phyloP scores from a whole-genome alignment of 2,113 vertebrate species.

The Petromus typicus region DNA sequence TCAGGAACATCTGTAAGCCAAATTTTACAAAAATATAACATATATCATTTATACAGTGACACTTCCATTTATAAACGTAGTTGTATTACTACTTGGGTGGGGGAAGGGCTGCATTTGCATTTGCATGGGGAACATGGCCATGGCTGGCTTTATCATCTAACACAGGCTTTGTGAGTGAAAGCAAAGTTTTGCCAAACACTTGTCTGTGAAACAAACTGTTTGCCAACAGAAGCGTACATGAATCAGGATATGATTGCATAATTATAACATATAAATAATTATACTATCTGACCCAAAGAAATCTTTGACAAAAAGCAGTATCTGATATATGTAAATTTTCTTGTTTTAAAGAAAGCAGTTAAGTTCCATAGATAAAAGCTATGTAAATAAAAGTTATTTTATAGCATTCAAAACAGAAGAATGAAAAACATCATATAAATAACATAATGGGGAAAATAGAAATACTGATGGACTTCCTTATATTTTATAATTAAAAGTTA shows the following conservation, averaged over 20 bases:
- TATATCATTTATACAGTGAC: not conserved
- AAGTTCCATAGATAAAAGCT: too few species aligned
- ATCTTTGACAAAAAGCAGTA: too few species aligned
- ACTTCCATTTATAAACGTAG: not conserved
- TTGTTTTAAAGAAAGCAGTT: too few species aligned
- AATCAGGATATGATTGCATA: not conserved
- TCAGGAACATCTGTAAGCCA: not conserved
- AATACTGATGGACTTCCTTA: not conserved
- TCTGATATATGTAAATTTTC: too few species aligned
- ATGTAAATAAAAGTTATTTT: too few species aligned
- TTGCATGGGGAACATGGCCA: not conserved
- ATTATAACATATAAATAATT: not conserved
- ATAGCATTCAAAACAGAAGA: too few species aligned
- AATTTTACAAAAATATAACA: not conserved
- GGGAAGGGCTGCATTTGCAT: not conserved
- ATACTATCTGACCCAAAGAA: too few species aligned
- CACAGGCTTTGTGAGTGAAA: not conserved
- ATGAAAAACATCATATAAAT: not conserved
- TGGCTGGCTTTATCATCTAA: not conserved
- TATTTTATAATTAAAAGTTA: slow-evolving; percentile 17
- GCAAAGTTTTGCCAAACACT: not conserved
- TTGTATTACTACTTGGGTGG: not conserved
- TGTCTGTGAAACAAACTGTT: not conserved
- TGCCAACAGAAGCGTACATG: not conserved
- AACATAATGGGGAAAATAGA: not conserved